Conservation (phyloP, 2,113 vertebrate species). For the Plecotus auritus region DNA sequence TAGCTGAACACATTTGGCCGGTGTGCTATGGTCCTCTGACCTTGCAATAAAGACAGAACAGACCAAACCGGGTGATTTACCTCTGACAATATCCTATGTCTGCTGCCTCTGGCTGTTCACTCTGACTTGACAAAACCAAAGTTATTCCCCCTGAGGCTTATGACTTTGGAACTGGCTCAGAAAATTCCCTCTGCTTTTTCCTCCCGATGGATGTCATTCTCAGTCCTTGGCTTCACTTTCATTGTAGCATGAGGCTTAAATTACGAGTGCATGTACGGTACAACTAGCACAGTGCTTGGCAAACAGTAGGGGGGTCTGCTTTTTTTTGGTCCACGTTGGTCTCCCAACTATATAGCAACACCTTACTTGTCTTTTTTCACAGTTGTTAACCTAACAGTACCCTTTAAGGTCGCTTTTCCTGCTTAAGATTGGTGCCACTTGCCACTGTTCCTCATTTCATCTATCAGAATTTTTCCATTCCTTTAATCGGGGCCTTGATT, state of each 20-base stretch:
- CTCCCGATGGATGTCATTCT: constrained; percentile 38
- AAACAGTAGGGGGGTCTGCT: background rate
- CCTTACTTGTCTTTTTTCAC: background rate
- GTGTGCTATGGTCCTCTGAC: constrained; percentile 52
- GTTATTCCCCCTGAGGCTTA: constrained; percentile 58
- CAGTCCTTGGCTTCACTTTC: constrained; percentile 36
- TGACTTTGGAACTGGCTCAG: constrained; percentile 56
- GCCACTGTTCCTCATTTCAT: background rate
- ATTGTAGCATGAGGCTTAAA: background rate
- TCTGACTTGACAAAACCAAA: constrained; percentile 68
- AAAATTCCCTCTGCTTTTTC: constrained; percentile 59
- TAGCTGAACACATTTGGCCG: constrained; percentile 56
- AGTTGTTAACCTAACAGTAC: background rate
- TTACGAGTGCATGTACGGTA: background rate
- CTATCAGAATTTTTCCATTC: background rate
- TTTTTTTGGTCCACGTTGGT: background rate
- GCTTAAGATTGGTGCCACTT: background rate
- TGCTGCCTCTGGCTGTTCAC: constrained; percentile 58
- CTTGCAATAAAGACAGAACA: constrained; percentile 54
- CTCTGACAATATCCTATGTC: constrained; percentile 65
- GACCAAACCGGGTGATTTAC: constrained; percentile 45
- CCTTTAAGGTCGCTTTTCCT: background rate
- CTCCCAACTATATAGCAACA: background rate
- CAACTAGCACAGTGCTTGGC: background rate
- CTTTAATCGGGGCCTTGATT: background rate